Evolutionary conservation across 2,797 vertebrate species (phyloP).

Genomic region (Gorsachius magnificus): DNA sequence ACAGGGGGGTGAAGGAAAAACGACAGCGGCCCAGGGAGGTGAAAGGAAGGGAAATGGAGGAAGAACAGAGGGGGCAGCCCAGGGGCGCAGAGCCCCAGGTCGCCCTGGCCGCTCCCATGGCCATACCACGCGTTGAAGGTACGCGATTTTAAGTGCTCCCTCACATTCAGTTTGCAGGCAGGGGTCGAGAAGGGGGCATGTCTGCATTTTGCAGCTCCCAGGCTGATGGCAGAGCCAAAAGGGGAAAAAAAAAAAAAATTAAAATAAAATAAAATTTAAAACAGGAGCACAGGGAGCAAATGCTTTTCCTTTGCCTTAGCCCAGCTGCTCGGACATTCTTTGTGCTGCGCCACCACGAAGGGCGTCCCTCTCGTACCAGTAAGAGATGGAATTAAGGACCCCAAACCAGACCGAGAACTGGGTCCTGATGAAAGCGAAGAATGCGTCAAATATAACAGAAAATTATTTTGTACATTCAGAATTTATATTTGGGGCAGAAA

Average conservation of each 20-base stretch:
- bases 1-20: background rate
- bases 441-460: background rate
- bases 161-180: background rate
- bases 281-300: background rate
- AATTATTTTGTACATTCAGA: background rate
- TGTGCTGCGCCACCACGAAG: rapidly evolving
- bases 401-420: background rate
- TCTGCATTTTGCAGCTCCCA: background rate
- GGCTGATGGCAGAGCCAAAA: background rate
- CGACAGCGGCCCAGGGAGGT: background rate
- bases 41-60: background rate
- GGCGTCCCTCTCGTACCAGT: background rate
- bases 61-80: background rate
- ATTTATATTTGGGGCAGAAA: background rate
- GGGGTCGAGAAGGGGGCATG: background rate
- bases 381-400: background rate
- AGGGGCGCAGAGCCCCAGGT: background rate
- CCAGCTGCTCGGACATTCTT: background rate
- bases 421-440: background rate
- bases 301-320: background rate
- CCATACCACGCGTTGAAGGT: rapidly evolving
- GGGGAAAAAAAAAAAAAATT: background rate
- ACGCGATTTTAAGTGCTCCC: background rate
- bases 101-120: rapidly evolving
- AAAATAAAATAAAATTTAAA: background rate